phyloP scores from a whole-genome alignment of 2,797 vertebrate genomes.

The Arrhamphus sclerolepis region DNA sequence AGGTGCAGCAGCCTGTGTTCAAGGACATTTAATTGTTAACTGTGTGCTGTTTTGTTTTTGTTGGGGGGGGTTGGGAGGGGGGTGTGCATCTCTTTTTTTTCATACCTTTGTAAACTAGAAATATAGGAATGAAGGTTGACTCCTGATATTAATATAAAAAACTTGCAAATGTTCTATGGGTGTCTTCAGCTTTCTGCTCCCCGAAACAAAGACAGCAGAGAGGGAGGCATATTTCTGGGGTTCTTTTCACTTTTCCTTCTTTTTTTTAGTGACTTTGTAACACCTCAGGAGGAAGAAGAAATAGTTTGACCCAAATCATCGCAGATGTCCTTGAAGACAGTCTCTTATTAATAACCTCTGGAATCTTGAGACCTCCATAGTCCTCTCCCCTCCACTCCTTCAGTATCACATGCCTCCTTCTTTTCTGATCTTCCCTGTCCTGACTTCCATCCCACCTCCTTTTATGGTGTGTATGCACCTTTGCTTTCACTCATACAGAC shows the following conservation, averaged over 20 bases:
- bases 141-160: too few relatives aligned
- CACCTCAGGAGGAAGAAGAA: constrained; percentile 60
- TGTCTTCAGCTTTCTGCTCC: background rate
- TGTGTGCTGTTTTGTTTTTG: background rate
- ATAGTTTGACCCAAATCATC: constrained; percentile 72
- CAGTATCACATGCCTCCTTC: constrained; percentile 7
- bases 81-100: background rate
- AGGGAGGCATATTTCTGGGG: constrained; percentile 31
- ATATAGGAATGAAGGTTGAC: too few relatives aligned
- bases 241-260: constrained; percentile 6
- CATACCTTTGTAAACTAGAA: background rate
- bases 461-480: constrained; percentile 44
- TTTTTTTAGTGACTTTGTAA: constrained; percentile 39
- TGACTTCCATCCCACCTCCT: constrained; percentile 46
- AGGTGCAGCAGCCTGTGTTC: constrained; percentile 4
- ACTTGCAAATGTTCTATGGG: too few relatives aligned
- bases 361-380: constrained; percentile 64
- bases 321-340: constrained; percentile 63
- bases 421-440: constrained; percentile 33
- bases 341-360: constrained; percentile 70
- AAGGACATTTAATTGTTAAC: constrained; percentile 11
- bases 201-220: constrained; percentile 18
- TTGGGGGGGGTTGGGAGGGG: too few relatives aligned
- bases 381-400: constrained; percentile 20
- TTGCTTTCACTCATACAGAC: constrained; percentile 49